phyloP scores from a whole-genome alignment of 1,140 invertebrate genomes.

The Temnothorax nylanderi region DNA sequence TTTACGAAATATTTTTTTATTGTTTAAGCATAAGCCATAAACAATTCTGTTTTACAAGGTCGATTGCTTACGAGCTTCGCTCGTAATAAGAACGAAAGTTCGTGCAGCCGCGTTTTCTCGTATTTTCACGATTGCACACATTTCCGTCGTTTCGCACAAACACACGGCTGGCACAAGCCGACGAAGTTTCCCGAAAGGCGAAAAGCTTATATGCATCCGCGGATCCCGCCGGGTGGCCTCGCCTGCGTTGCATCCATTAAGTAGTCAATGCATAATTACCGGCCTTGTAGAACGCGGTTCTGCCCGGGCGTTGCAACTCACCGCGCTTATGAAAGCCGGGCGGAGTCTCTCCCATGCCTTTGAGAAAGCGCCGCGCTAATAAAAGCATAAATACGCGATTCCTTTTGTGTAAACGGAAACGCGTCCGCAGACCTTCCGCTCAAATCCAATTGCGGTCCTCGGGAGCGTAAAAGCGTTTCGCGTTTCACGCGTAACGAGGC shows the following conservation, averaged over 20 bases:
- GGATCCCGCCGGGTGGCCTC: neutral
- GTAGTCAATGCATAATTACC: conserved; percentile 57
- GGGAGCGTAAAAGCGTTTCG: conserved; percentile 33
- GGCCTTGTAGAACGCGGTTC: conserved; percentile 47
- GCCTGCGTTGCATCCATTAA: conserved; percentile 43
- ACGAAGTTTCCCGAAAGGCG: neutral
- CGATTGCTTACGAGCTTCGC: neutral
- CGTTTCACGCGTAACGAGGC: conserved; percentile 4
- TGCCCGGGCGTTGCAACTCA: conserved; percentile 46
- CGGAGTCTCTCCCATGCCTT: neutral
- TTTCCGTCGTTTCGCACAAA: neutral
- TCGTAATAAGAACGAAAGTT: neutral
- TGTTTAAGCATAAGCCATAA: neutral
- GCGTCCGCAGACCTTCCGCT: neutral
- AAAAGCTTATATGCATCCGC: conserved; percentile 21
- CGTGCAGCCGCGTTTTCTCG: neutral
- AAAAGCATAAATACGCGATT: conserved; percentile 13
- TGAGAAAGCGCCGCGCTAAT: conserved; percentile 13
- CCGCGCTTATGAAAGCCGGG: neutral
- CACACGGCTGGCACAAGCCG: neutral
- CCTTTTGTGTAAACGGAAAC: conserved; percentile 29
- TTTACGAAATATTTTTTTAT: neutral
- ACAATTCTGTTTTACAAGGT: neutral
- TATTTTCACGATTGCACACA: neutral
- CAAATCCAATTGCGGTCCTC: neutral